phyloP scores from a whole-genome alignment of 2,888 invertebrate species.

The Ellobium chinense region DNA sequence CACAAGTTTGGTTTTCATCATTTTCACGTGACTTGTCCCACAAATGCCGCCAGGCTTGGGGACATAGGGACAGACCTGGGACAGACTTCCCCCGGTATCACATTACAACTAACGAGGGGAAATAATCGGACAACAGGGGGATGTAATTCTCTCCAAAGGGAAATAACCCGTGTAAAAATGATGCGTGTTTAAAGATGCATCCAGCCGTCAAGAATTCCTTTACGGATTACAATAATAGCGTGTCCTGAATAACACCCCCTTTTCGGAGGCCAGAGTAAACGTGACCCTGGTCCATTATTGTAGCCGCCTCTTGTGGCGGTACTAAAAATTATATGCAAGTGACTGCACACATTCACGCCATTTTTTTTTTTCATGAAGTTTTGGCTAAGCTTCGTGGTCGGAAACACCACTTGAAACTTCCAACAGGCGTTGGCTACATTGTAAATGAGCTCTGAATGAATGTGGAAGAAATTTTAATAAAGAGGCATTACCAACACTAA shows the following conservation, averaged over 20 bases:
- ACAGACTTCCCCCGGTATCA: neutral
- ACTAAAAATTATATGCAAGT: constrained; percentile 5
- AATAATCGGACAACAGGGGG: constrained; percentile 24
- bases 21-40: constrained; percentile 16
- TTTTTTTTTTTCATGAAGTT: neutral
- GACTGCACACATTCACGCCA: constrained; percentile 5
- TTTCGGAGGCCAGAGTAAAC: neutral
- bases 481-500: too few species aligned
- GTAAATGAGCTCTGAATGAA: too few species aligned
- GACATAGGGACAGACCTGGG: too few species aligned
- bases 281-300: neutral
- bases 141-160: constrained; percentile 9
- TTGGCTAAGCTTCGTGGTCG: neutral
- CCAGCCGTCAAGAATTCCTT: neutral
- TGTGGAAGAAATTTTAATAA: too few species aligned
- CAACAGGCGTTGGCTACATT: too few species aligned
- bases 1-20: constrained; percentile 30
- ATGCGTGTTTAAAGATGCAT: neutral
- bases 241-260: neutral
- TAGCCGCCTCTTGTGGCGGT: neutral
- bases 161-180: constrained; percentile 19
- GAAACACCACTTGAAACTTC: neutral
- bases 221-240: constrained; percentile 3
- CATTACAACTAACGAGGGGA: constrained; percentile 18
- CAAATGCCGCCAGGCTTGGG: too few species aligned